Evolutionary conservation across 2,797 vertebrate genomes (phyloP).

Genomic region (Tangara arthus): DNA sequence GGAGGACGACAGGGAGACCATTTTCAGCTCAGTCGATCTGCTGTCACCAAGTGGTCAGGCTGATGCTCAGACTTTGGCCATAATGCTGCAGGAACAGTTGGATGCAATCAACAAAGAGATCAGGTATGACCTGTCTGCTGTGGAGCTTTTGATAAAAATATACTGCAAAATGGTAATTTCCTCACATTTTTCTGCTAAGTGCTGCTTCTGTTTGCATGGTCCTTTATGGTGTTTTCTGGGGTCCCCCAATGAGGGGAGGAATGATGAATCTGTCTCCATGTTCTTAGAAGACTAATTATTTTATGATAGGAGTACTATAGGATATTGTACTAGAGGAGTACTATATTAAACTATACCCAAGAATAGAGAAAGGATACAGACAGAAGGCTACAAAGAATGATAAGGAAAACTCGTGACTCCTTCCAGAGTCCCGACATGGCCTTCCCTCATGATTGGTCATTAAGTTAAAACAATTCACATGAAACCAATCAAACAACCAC

Average conservation of each 20-base stretch:
- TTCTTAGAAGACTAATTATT: neutral
- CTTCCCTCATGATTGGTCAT: neutral
- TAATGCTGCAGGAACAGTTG: conserved; percentile 98
- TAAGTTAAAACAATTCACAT: neutral
- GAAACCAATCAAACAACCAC: neutral
- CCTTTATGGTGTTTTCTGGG: neutral
- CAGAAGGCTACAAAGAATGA: neutral
- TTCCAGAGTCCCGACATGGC: neutral
- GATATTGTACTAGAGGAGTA: no score
- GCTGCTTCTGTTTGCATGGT: accelerated
- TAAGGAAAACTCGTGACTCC: neutral
- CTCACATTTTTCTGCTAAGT: neutral
- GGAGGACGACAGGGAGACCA: conserved; percentile 90
- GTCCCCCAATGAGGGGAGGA: neutral
- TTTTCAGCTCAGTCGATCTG: conserved; percentile 92
- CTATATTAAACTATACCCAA: no score
- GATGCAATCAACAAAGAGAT: conserved; percentile 99
- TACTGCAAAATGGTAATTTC: neutral
- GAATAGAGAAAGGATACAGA: neutral
- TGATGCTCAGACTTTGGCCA: conserved; percentile 93
- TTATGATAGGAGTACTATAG: no score
- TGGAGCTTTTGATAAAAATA: neutral
- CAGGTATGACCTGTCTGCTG: conserved; percentile 71
- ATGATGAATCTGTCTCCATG: neutral
- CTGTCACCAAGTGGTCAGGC: conserved; percentile 94